These are phyloP conservation scores for Pantherophis guttatus DNA, from an alignment of 2,113 vertebrate species.

Conservation along the genomic window DNA sequence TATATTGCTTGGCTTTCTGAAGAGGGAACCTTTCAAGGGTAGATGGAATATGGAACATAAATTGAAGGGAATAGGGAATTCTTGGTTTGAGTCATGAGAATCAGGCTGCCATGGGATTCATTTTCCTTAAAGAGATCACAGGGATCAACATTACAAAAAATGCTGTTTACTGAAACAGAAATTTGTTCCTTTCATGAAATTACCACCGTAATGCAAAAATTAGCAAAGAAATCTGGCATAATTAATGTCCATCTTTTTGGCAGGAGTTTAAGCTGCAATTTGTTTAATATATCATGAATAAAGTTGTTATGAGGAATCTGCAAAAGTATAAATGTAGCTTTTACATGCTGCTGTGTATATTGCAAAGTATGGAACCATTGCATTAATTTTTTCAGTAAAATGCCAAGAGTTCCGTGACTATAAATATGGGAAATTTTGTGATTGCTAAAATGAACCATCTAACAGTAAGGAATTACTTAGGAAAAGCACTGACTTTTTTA, in stretches of 20 bases:
- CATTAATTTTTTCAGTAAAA: not conserved
- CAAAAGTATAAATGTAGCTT: not conserved
- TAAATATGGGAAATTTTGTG: not conserved
- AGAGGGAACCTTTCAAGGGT: not conserved
- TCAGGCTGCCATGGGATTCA: not conserved
- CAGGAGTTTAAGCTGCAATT: fast-evolving
- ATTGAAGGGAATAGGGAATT: not conserved
- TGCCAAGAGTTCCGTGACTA: not conserved
- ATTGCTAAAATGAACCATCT: not conserved
- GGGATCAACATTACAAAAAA: not conserved
- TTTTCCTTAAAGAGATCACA: not conserved
- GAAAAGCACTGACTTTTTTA: not conserved
- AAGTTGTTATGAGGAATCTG: not conserved
- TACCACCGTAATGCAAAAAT: not conserved
- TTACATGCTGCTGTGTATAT: not conserved
- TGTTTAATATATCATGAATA: not conserved
- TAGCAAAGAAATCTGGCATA: not conserved
- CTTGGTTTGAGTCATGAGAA: not conserved
- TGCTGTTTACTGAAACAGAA: not conserved
- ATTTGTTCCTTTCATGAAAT: not conserved
- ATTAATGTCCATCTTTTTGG: not conserved
- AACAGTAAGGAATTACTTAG: not conserved
- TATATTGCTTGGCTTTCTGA: not conserved
- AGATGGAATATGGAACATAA: not conserved
- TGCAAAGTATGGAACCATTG: not conserved